Conservation (phyloP, 2,888 invertebrate species). For the Amphipoea oculea region DNA sequence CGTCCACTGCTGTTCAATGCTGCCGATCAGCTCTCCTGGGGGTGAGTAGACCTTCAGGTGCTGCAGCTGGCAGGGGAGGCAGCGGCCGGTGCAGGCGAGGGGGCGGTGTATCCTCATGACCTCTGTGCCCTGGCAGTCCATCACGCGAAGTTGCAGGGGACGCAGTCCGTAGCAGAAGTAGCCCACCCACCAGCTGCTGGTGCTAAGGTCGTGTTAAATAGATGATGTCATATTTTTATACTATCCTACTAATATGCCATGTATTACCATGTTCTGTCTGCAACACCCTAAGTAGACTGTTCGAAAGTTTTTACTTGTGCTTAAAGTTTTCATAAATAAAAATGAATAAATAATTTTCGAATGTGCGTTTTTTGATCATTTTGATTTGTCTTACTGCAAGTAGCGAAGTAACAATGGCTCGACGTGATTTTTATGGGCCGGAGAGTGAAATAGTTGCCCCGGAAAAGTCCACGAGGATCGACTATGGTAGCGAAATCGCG, state of each 20-base stretch:
- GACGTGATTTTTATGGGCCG: not conserved
- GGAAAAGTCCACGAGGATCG: not conserved
- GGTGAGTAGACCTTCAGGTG: constrained; percentile 93
- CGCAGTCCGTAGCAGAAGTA: constrained; percentile 85
- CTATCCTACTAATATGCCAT: not conserved
- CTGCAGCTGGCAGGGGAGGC: constrained; percentile 95
- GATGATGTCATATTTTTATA: not conserved
- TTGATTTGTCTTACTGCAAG: not conserved
- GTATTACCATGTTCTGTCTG: not conserved
- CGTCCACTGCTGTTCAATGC: constrained; percentile 94
- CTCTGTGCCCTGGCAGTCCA: constrained; percentile 75
- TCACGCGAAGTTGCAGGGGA: constrained; percentile 80
- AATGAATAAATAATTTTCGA: not conserved
- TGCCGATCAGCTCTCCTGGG: constrained; percentile 92
- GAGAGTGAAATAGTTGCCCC: not conserved
- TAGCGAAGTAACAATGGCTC: not conserved
- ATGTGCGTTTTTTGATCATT: not conserved
- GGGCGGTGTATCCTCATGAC: constrained; percentile 95
- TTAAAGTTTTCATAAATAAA: not conserved
- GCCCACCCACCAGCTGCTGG: constrained; percentile 84
- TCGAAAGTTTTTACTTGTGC: not conserved
- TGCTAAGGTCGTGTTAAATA: not conserved
- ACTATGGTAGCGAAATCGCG: not conserved
- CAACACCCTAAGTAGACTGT: not conserved
- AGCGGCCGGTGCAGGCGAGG: constrained; percentile 94